Evolutionary conservation across 37 sponge, comb jelly and placozoan genomes (phyloP).

Genomic region (Halichondria panicea): DNA sequence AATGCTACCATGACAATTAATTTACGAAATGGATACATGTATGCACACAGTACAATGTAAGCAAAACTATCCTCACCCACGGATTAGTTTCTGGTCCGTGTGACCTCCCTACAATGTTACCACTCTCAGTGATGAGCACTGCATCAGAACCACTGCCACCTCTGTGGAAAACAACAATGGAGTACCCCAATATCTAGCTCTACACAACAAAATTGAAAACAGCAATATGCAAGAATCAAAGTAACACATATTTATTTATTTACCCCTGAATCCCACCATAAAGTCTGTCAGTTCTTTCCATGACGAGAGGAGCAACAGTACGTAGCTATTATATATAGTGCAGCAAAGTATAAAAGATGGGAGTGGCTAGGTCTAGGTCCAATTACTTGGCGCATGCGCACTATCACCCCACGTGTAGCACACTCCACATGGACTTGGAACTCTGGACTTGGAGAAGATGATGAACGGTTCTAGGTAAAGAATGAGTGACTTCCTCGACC

Average conservation of each 20-base stretch:
- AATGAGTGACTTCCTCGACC: too few relatives aligned
- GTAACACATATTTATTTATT: conserved; percentile 3
- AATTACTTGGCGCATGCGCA: conserved; percentile 4
- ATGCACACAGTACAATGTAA: not conserved
- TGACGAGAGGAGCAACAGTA: too few relatives aligned
- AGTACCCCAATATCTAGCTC: not conserved
- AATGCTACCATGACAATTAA: too few relatives aligned
- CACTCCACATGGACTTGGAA: not conserved
- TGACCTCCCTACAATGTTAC: conserved; percentile 41
- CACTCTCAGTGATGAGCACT: conserved; percentile 37
- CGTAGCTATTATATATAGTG: too few relatives aligned
- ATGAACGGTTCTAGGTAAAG: too few relatives aligned
- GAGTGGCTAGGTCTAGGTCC: not conserved
- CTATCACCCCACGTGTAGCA: not conserved
- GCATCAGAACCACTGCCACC: conserved; percentile 57
- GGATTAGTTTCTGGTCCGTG: conserved; percentile 57
- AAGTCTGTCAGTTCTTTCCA: not conserved
- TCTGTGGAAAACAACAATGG: conserved; percentile 10
- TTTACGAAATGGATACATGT: not conserved
- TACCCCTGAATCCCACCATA: conserved; percentile 63
- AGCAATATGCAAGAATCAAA: not conserved
- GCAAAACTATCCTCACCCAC: conserved; percentile 39
- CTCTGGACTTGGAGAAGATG: not conserved
- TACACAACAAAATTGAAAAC: not conserved
- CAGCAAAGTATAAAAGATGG: too few relatives aligned